Conservation (phyloP, 1,140 invertebrate genomes). For the Maniola jurtina region DNA sequence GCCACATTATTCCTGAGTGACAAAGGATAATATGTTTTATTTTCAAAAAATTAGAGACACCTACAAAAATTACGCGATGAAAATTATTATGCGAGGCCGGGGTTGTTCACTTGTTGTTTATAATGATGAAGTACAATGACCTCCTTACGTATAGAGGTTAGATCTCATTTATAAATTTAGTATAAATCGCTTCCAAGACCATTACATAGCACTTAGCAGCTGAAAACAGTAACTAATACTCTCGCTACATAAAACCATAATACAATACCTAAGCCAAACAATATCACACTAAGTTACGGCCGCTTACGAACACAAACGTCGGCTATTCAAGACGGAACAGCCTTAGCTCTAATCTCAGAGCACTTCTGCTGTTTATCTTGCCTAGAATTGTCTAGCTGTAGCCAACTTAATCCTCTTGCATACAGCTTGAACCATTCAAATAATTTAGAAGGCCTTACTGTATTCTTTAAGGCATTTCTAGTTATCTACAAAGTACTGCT, state of each 20-base stretch:
- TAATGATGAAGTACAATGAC: too few relatives aligned
- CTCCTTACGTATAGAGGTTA: too few relatives aligned
- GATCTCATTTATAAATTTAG: too few relatives aligned
- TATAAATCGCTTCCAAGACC: too few relatives aligned
- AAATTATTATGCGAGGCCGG: too few relatives aligned
- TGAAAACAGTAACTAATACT: not conserved
- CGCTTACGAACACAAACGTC: conserved; percentile 53
- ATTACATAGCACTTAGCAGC: too few relatives aligned
- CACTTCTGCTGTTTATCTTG: conserved; percentile 65
- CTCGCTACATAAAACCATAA: not conserved
- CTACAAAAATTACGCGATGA: too few relatives aligned
- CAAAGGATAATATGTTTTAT: too few relatives aligned
- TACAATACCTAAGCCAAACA: conserved; percentile 2
- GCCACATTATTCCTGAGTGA: too few relatives aligned
- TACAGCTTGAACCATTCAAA: conserved; percentile 47
- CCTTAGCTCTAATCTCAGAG: conserved; percentile 63
- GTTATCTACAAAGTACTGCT: not conserved
- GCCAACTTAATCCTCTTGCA: conserved; percentile 56
- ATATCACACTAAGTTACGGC: conserved; percentile 13
- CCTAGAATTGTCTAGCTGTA: conserved; percentile 57
- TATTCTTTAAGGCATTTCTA: not conserved
- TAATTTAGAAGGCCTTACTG: conserved; percentile 43
- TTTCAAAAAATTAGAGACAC: too few relatives aligned
- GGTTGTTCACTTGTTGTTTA: too few relatives aligned
- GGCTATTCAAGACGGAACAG: conserved; percentile 48